Base-by-base conservation (phyloP, 2,888 invertebrate genomes). In the Augiades crinisus region DNA sequence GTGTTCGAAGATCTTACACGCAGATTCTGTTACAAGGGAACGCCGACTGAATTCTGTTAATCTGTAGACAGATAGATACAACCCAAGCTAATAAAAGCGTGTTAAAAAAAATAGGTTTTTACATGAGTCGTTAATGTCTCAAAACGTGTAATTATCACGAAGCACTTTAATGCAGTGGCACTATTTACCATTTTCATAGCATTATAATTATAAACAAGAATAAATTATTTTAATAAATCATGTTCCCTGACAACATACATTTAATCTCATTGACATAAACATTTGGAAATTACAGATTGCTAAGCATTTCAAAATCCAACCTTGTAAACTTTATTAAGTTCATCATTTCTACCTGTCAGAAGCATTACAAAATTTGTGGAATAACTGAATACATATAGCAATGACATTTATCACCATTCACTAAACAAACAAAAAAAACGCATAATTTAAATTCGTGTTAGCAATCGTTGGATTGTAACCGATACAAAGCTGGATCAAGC, bases 401-500 rank as follows among this genome's bases (percentile, higher is more conserved):
- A 12, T 30, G 12, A 27, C 8, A 27, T 5, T 19, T 37, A 21
- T 41, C 10, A 16, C 27, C 14, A 40, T 8, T 30, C 30, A 3
- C 17, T 30, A 43, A 17, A 43, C 17, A 30, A 30, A 24, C 27
- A n/a, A 27, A 37, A 38, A 21, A 46, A 37, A 43, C 22, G 34
- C 40, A 33, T 50, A 22, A 54, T 50, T 49, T 38, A 12, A 43
- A 43, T 43, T 43, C 8, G 46, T 49, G 41, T 49, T 53, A 47
- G 34, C 38, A 21, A 57, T 37, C 47, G 16, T 41, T 22, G 43
- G 30, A 44, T 30, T 19, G 21, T 12, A 47, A 36, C 12, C 13
- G 21, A 49, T 44, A 47, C 10, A 45, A 50, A 56, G 33, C 38
- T 45, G 56, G 46, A 47, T 45, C 50, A 31, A 51, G 17, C 21